These are phyloP conservation scores for Halictus rubicundus DNA, from an alignment of 1,140 invertebrate genomes.

Conservation along the genomic window DNA sequence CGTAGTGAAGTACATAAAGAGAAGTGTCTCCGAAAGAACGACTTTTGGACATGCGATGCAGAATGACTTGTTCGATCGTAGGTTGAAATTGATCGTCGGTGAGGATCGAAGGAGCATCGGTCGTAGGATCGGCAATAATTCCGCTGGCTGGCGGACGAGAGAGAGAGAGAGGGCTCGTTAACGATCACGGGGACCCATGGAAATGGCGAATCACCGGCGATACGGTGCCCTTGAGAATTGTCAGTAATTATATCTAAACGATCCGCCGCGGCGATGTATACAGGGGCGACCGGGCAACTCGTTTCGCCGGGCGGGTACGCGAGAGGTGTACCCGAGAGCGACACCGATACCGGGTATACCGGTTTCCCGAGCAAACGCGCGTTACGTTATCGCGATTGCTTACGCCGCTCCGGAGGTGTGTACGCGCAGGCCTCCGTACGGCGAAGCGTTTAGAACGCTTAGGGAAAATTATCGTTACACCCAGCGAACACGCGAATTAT, in stretches of 20 bases:
- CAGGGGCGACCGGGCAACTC: conserved; percentile 22
- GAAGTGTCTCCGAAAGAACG: too few species aligned
- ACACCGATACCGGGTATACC: conserved; percentile 46
- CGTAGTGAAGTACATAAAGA: too few species aligned
- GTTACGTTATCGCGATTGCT: conserved; percentile 60
- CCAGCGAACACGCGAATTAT: conserved; percentile 38
- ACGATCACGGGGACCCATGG: conserved; percentile 59
- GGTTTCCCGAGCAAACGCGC: conserved; percentile 30
- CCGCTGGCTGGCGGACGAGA: conserved; percentile 12
- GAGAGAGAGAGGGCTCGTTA: conserved; percentile 43
- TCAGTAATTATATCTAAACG: conserved; percentile 69
- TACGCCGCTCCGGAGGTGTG: conserved; percentile 2
- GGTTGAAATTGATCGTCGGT: too few species aligned
- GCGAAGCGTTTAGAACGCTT: conserved; percentile 40
- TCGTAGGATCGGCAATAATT: conserved; percentile 30
- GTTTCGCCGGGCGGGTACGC: conserved; percentile 20
- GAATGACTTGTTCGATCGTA: too few species aligned
- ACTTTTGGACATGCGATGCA: too few species aligned
- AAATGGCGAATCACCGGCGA: conserved; percentile 64
- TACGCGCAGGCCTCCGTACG: background rate
- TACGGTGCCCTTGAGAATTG: conserved; percentile 61
- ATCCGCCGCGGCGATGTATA: conserved; percentile 56
- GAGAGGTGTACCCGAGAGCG: conserved; percentile 21
- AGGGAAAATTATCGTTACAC: conserved; percentile 57
- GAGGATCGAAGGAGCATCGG: background rate